Evolutionary conservation across 1,140 invertebrate species (phyloP).

Genomic region (Neodiprion virginianus): DNA sequence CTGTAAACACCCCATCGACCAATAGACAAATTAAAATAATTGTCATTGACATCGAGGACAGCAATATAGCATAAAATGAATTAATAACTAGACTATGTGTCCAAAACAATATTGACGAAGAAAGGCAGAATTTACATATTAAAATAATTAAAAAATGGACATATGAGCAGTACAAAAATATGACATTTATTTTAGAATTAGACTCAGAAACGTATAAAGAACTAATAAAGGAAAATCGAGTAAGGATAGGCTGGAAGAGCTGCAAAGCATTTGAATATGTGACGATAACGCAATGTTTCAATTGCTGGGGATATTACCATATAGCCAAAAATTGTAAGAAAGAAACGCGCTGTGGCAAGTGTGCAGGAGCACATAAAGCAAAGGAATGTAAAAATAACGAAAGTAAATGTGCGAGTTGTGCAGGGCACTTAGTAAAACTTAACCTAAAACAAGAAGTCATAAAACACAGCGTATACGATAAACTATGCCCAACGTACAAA

Average conservation of each 20-base stretch:
- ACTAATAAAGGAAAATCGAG: slow-evolving; percentile 4
- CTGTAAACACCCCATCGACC: no score
- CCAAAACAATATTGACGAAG: background rate
- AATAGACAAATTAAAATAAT: background rate
- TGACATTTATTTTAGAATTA: slow-evolving; percentile 13
- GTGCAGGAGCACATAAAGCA: slow-evolving; percentile 1
- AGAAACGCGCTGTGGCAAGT: slow-evolving; percentile 12
- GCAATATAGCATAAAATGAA: background rate
- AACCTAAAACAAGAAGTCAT: no score
- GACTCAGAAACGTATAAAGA: background rate
- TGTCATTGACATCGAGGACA: slow-evolving; percentile 9
- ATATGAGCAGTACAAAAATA: slow-evolving; percentile 15
- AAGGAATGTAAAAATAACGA: slow-evolving; percentile 1
- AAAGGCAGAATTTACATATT: background rate
- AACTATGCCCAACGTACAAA: no score
- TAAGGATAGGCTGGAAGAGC: slow-evolving; percentile 16
- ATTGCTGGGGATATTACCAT: slow-evolving; percentile 19
- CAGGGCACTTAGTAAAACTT: no score
- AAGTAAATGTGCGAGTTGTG: no score
- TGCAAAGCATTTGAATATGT: slow-evolving; percentile 12
- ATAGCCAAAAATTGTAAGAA: slow-evolving; percentile 19
- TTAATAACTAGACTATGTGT: slow-evolving; percentile 2
- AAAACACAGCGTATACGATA: no score
- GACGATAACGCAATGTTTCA: slow-evolving; percentile 12
- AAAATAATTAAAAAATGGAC: slow-evolving; percentile 21